These are phyloP conservation scores for Pogonomyrmex californicus DNA, from an alignment of 1,140 invertebrate genomes.

Conservation along the genomic window DNA sequence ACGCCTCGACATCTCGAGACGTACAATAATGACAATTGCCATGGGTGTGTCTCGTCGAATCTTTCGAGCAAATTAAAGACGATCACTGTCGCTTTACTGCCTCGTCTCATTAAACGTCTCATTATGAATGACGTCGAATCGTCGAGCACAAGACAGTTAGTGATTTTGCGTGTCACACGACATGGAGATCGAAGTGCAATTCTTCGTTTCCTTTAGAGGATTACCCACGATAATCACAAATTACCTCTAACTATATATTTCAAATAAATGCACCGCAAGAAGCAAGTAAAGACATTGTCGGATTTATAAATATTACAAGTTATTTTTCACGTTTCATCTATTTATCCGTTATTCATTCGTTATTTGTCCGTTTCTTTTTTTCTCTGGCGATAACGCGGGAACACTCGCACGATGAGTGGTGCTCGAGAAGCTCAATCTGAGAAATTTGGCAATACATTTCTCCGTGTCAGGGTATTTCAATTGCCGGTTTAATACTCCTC, in stretches of 20 bases:
- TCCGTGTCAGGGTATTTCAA: background rate
- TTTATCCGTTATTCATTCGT: background rate
- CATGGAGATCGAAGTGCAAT: background rate
- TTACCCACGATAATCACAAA: background rate
- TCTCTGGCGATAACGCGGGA: background rate
- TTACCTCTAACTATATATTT: background rate
- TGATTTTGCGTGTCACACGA: conserved; percentile 10
- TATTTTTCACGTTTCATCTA: background rate
- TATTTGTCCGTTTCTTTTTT: background rate
- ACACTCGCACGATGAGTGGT: background rate
- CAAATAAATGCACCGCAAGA: background rate
- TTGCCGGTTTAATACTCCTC: background rate
- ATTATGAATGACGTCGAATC: background rate
- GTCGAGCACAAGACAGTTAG: conserved; percentile 8
- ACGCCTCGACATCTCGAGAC: conserved; percentile 77
- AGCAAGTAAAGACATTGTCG: background rate
- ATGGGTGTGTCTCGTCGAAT: conserved; percentile 77
- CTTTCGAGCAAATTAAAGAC: conserved; percentile 60
- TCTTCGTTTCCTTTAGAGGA: background rate
- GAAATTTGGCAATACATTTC: background rate
- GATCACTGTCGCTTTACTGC: conserved; percentile 31
- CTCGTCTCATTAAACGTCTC: conserved; percentile 32
- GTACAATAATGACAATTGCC: conserved; percentile 77
- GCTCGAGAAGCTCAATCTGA: background rate
- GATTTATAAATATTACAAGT: background rate